Percentiles rank a stretch among this genome's conserved stretches.
phyloP scores from a whole-genome alignment of 2,797 vertebrate species.

The Hapalemur alaotrensis region DNA sequence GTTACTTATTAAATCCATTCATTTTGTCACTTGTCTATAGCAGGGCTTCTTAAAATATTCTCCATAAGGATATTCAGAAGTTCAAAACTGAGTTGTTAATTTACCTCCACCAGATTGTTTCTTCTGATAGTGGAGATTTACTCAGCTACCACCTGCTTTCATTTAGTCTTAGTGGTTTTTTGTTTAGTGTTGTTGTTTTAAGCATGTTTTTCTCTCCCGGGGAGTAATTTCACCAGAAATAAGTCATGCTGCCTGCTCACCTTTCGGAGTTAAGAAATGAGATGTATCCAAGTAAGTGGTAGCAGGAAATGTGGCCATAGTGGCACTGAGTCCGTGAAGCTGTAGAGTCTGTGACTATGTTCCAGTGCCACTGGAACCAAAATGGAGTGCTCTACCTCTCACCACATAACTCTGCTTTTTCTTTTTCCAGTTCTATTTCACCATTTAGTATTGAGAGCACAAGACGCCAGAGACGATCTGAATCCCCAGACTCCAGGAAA shows the following conservation, averaged over 20 bases:
- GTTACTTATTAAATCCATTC: neutral
- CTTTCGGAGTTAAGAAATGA: neutral
- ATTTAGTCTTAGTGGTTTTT: neutral
- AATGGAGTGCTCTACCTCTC: neutral
- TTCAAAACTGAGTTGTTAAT: neutral
- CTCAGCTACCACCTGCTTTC: neutral
- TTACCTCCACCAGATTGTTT: neutral
- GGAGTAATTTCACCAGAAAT: neutral
- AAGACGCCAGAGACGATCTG: conserved; percentile 95
- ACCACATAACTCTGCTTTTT: conserved; percentile 19
- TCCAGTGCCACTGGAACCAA: neutral
- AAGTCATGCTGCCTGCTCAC: neutral
- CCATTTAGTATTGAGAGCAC: conserved; percentile 99
- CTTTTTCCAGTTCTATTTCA: conserved; percentile 94
- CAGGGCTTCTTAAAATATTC: neutral
- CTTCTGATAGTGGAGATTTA: neutral
- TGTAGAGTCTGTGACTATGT: rapidly evolving
- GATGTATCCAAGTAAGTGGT: neutral
- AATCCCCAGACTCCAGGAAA: conserved; percentile 98
- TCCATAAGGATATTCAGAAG: neutral
- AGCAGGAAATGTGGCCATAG: neutral
- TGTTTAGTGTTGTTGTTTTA: neutral
- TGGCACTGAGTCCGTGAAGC: neutral
- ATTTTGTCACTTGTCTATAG: neutral
- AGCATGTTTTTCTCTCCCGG: neutral